Percentiles rank a stretch among this genome's conserved stretches.
These are phyloP conservation scores for Stegodyphus mimosarum DNA, from an alignment of 1,140 invertebrate genomes.

Conservation along the genomic window DNA sequence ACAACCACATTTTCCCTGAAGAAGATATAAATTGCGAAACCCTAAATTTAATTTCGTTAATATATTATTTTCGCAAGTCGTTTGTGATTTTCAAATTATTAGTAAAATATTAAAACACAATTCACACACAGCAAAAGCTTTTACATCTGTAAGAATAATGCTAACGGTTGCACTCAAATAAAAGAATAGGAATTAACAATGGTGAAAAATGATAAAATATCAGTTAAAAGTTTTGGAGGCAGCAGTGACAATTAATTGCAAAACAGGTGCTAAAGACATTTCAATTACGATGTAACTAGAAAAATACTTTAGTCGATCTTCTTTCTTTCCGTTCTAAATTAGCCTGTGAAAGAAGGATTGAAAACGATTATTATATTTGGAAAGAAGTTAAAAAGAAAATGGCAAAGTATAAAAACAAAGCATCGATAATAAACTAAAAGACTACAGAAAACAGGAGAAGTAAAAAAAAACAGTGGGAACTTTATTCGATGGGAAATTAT, in stretches of 20 bases:
- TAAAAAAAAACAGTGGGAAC: neutral
- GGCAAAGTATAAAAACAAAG: slow-evolving; percentile 4
- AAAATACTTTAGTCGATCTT: slow-evolving; percentile 3
- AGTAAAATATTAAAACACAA: slow-evolving; percentile 15
- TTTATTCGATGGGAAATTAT: neutral
- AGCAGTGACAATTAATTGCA: slow-evolving; percentile 56
- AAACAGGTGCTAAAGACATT: slow-evolving; percentile 56
- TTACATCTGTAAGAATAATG: slow-evolving; percentile 6
- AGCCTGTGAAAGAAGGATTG: slow-evolving; percentile 14
- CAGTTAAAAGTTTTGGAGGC: slow-evolving; percentile 41
- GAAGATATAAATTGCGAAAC: too few relatives aligned
- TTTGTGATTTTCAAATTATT: slow-evolving; percentile 1
- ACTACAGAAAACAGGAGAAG: neutral
- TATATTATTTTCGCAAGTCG: too few relatives aligned
- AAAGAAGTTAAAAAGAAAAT: neutral
- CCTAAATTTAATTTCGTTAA: too few relatives aligned
- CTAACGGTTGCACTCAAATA: slow-evolving; percentile 14
- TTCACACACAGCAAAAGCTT: neutral
- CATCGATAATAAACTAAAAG: slow-evolving; percentile 2
- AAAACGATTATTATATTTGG: slow-evolving; percentile 30
- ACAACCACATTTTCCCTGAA: too few relatives aligned
- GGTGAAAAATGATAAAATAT: slow-evolving; percentile 51
- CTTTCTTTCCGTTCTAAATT: slow-evolving; percentile 15
- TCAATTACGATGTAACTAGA: slow-evolving; percentile 45
- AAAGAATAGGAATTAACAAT: slow-evolving; percentile 28